A percentile compares a stretch with the other conserved stretches of the same genome.
These are phyloP conservation scores for Cephus spinipes DNA, from an alignment of 2,888 invertebrate species.

Conservation along the genomic window DNA sequence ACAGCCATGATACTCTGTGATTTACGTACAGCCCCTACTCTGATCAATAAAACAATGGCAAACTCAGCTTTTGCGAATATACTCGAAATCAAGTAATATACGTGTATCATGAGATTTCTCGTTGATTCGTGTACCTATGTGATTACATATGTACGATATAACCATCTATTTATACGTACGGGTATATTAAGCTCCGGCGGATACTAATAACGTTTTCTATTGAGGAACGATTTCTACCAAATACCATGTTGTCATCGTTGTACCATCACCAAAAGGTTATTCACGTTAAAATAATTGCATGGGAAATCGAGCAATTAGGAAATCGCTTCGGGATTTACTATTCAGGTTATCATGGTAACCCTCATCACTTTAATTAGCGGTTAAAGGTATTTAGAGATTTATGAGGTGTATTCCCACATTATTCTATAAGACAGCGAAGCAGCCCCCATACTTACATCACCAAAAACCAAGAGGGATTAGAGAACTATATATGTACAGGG, in stretches of 20 bases:
- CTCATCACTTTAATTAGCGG: not conserved
- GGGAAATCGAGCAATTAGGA: not conserved
- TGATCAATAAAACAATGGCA: not conserved
- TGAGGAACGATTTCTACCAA: not conserved
- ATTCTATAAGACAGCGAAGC: not conserved
- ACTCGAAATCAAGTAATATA: not conserved
- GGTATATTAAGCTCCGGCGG: too few species aligned
- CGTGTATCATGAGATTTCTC: not conserved
- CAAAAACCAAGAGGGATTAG: not conserved
- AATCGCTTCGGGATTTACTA: not conserved
- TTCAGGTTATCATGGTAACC: not conserved
- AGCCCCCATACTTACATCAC: not conserved
- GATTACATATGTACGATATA: too few species aligned
- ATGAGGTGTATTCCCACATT: not conserved
- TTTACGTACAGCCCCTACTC: not conserved
- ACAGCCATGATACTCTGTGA: not conserved
- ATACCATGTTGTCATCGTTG: not conserved
- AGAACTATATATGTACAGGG: not conserved
- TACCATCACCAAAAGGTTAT: not conserved
- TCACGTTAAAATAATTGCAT: not conserved
- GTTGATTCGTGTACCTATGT: not conserved
- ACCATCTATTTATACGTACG: too few species aligned
- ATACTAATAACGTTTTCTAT: not conserved
- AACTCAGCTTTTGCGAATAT: not conserved
- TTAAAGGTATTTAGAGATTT: not conserved